Base-by-base conservation (phyloP, 2,888 invertebrate species). In the Eupithecia subfuscata region DNA sequence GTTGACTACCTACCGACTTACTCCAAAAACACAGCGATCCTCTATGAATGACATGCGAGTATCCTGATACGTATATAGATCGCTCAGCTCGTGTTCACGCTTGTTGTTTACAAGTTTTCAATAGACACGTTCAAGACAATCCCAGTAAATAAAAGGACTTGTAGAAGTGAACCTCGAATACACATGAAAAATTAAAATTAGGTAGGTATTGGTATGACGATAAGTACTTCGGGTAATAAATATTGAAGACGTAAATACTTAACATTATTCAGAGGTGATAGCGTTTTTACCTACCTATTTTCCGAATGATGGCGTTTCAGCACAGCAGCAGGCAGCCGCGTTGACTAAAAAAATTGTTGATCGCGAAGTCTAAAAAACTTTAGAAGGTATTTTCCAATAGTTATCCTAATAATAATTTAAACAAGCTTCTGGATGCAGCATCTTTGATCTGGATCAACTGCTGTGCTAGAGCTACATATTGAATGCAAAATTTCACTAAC, bases 101-200 rank as follows among this genome's bases (percentile, higher is more conserved):
- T 16, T 37, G 25, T 74, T 76, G 76, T 74, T 71, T 74, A 76
- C 70, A 37, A 68, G 69, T 76, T 76, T 74, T 69, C 34, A 68
- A 56, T 74, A 74, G 69, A 74, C 74, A 73, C 71, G 78, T 73
- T 78, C 79, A 71, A 74, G 81, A 80, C 77, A 18, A 37, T 43
- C 7, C 16, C 63, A 43, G 43, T 71, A 64, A 64, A 9, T 71
- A 56, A 70, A 45, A 48, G n/a, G 37, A 37, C 7, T 0, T 12
- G 37, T 69, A 71, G 72, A 76, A 68, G 48, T 48, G 65, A 70
- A 71, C 64, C 52, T 69, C 64, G 7, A 52, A 52, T 52, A n/a
- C 5, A 5, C 7, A 37, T 37, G 7, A 37, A 5, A 37, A 37
- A 37, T n/a, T 7, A 37, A 37, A 37, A 37, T 37, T 37, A 37